Percentiles rank a stretch among this genome's conserved stretches.
phyloP scores from a whole-genome alignment of 1,140 invertebrate genomes.

The Littorina saxatilis region DNA sequence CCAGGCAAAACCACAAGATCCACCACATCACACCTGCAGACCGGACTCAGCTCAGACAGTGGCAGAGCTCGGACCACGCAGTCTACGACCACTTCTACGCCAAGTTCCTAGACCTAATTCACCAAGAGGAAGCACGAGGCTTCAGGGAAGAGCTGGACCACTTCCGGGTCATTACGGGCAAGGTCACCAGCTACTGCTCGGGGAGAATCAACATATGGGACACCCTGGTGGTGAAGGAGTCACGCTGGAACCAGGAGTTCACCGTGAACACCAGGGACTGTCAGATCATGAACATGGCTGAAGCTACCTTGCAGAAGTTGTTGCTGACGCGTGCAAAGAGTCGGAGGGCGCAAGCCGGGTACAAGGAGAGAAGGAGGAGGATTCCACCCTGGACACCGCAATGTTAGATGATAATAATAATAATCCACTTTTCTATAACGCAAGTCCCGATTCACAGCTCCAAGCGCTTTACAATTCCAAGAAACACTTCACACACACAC shows the following conservation, averaged over 20 bases:
- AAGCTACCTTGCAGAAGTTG: background rate
- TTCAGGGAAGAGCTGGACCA: slow-evolving; percentile 45
- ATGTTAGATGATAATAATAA: no score
- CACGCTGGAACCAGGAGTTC: slow-evolving; percentile 34
- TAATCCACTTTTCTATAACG: no score
- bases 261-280: slow-evolving; percentile 16
- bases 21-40: background rate
- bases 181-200: slow-evolving; percentile 45
- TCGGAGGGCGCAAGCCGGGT: background rate
- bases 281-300: slow-evolving; percentile 9
- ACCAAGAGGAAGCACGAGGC: slow-evolving; percentile 3
- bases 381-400: background rate
- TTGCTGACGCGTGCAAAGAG: background rate
- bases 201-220: background rate
- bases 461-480: no score
- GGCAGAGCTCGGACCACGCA: slow-evolving; percentile 43
- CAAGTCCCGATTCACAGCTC: no score
- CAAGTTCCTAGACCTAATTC: slow-evolving; percentile 38
- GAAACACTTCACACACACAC: no score
- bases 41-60: slow-evolving; percentile 2
- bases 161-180: no score
- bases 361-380: background rate
- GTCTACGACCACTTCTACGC: slow-evolving; percentile 51
- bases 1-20: background rate
- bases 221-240: background rate